Percentiles rank a stretch among this genome's conserved stretches.
Conservation (phyloP, 2,797 vertebrate species). For the Zenarchopterus dispar region DNA sequence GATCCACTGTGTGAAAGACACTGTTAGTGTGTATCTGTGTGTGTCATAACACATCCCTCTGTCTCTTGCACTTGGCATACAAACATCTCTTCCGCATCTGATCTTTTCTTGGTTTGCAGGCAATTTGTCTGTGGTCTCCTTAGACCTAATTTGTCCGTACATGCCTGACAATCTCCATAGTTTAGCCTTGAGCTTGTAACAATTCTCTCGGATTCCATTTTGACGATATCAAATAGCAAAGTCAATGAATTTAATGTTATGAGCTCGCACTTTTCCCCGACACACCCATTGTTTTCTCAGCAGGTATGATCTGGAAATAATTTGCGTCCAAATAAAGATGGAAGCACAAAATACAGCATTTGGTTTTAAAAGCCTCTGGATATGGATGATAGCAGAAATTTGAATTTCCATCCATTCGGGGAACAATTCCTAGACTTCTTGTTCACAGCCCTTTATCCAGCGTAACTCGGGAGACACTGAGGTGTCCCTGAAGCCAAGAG, state of each 20-base stretch:
- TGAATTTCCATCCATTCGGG: conserved; percentile 7
- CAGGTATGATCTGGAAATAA: conserved; percentile 47
- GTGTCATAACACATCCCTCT: conserved; percentile 29
- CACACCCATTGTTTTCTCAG: conserved; percentile 53
- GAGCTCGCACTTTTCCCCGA: conserved; percentile 48
- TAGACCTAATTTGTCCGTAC: conserved; percentile 64
- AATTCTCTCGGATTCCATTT: conserved; percentile 47
- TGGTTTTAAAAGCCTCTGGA: conserved; percentile 30
- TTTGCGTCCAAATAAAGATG: conserved; percentile 36
- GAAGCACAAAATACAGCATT: conserved; percentile 40
- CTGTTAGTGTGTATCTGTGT: conserved; percentile 7
- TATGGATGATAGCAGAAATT: conserved; percentile 29
- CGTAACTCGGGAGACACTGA: too few species aligned
- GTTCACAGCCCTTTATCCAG: too few species aligned
- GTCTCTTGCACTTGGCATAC: conserved; percentile 18
- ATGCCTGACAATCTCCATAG: conserved; percentile 47
- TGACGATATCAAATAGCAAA: conserved; percentile 50
- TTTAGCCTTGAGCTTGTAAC: conserved; percentile 53
- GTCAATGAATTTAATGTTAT: conserved; percentile 66
- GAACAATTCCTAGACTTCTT: too few species aligned
- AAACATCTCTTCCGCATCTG: conserved; percentile 29
- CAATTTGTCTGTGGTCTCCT: conserved; percentile 67
- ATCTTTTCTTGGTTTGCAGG: conserved; percentile 48
- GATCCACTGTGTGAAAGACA: conserved; percentile 17
- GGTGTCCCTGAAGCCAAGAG: too few species aligned